Base-by-base conservation (phyloP, 2,797 vertebrate genomes). In the Falco berigora region DNA sequence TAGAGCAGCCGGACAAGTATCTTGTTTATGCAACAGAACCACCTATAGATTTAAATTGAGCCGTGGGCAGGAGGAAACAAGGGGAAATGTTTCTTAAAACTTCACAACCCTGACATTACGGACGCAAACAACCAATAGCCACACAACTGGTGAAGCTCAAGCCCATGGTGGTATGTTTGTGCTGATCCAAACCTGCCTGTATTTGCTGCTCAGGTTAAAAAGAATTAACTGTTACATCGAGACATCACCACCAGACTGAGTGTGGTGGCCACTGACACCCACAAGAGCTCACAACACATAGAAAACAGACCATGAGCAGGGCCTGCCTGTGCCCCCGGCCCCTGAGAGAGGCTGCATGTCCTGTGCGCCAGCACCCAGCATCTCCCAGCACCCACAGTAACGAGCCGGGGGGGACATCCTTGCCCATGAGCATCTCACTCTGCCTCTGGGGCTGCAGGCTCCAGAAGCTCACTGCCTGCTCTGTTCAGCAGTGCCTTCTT, bases 191-290 rank as follows among this genome's bases (percentile, higher is more conserved):
- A 88, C 30, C 36, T 25, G 27, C 40, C 67, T 23, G 8, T 6
- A 40, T 49, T 32, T 79, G 63, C 55, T 74, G 30, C 4, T 10
- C 62, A 27, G 53, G 58, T 32, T 42, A 34, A 67, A 38, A 72
- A 27, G 18, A 44, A 21, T 56, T 21, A 40, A 12, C 4, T 21
- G 10, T 12, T 6, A 49, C 47, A 7, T 0, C 1, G 12, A 78
- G 53, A 59, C n/a, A 64, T 2, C 10, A 12, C 4, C 10, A 8
- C 6, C 40, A 76, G 44, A 17, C 25, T 9, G 50, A 62, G 32
- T 0, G 6, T 0, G 5, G 63, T 0, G 13, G 49, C 10, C 17
- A 9, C 27, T 42, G 63, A 55, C 18, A 12, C 18, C 7, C 8
- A 4, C 36, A 28, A 61, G 30, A 76, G 50, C 6, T 69, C 61